phyloP scores from a whole-genome alignment of 2,113 vertebrate genomes.

The Manacus vitellinus region DNA sequence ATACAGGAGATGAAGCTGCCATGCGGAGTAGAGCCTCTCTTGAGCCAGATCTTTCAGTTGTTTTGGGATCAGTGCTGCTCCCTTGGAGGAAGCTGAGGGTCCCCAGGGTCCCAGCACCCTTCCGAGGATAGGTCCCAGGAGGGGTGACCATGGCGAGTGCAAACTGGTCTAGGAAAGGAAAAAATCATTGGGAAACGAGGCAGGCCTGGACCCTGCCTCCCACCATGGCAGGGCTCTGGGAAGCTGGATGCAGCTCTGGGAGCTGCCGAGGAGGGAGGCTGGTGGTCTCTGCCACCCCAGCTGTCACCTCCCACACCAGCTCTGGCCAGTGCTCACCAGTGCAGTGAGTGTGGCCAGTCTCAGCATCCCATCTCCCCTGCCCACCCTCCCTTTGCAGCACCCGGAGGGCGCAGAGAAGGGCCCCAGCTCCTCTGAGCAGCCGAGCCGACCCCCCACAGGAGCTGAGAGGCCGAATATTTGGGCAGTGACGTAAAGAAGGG shows the following conservation, averaged over 20 bases:
- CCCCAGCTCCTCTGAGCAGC: not conserved
- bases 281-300: fast-evolving
- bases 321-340: not conserved
- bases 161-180: not conserved
- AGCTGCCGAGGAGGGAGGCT: not conserved
- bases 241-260: not conserved
- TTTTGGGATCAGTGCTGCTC: not conserved
- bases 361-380: not conserved
- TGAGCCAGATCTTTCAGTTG: not conserved
- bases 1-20: not conserved
- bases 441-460: not conserved
- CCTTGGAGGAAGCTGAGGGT: not conserved
- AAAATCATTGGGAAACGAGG: not conserved
- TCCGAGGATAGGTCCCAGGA: not conserved
- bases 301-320: not conserved
- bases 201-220: not conserved
- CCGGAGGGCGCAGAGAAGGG: not conserved
- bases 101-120: not conserved
- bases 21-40: fast-evolving
- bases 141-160: not conserved
- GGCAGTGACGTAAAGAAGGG: constrained; percentile 32
- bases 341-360: fast-evolving
- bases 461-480: constrained; percentile 23
- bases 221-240: not conserved
- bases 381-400: not conserved